Conservation (phyloP, 2,888 invertebrate genomes). For the Caenorhabditis sp. region DNA sequence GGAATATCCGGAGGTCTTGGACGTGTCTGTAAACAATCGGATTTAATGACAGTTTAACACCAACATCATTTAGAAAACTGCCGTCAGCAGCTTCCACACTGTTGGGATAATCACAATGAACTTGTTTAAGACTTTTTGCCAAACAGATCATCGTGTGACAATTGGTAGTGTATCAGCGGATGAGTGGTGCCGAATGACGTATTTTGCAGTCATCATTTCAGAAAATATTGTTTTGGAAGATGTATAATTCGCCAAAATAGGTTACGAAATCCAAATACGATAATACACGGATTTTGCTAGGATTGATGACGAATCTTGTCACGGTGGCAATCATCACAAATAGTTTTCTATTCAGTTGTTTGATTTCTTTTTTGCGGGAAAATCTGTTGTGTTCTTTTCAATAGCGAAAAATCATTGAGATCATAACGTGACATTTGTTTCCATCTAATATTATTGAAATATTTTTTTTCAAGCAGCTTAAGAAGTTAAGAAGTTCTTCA, state of each 20-base stretch:
- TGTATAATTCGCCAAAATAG: slow-evolving; percentile 9
- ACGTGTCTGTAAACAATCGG: slow-evolving; percentile 56
- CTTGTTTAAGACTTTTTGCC: neutral
- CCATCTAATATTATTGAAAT: too few species aligned
- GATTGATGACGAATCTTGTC: neutral
- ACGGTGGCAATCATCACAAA: neutral
- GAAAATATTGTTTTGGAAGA: neutral
- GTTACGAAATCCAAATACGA: neutral
- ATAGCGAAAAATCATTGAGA: neutral
- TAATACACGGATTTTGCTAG: slow-evolving; percentile 1
- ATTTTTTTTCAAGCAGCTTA: too few species aligned
- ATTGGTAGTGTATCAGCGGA: neutral
- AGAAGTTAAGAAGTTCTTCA: slow-evolving; percentile 16
- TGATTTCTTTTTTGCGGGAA: neutral
- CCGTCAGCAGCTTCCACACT: neutral
- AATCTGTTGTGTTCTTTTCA: too few species aligned
- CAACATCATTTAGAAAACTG: neutral
- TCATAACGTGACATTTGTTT: slow-evolving; percentile 27
- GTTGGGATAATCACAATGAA: neutral
- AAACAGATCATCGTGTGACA: slow-evolving; percentile 1
- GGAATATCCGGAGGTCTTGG: slow-evolving; percentile 72
- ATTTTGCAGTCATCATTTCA: neutral
- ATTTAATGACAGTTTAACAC: slow-evolving; percentile 4
- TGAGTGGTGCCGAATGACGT: neutral
- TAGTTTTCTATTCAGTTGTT: neutral